Evolutionary conservation across 2,113 vertebrate species (phyloP), one percentile per base, ranked within the genome.

Genomic region (Mastomys coucha): DNA sequence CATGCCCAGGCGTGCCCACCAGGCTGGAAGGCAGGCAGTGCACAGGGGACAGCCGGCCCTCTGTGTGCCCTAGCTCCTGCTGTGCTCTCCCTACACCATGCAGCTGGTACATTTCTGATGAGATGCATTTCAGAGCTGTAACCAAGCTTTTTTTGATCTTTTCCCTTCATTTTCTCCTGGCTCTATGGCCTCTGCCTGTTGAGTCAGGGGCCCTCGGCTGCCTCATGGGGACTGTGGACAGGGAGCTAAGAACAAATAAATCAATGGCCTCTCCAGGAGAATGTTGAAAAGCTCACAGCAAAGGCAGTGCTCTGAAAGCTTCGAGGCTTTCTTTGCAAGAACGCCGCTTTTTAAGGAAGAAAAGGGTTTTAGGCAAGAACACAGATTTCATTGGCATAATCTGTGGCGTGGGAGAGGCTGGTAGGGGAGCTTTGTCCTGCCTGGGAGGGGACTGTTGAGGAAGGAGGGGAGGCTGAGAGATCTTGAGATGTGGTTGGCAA

Each of bases 201-300:
- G 95, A 72, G 39, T 82, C 58, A 87, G 8, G 65, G 58, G 65
- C 72, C 80, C 89, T 5, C 2, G 1, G 89, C 88, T 81, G 94
- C 91, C 93, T 91, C 22, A 0, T 33, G n/a, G 76, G 75, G 49
- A 67, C 72, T 76, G 88, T 0, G 2, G 88, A 76, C 75, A 56
- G 73, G 75, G 39, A 78, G 39, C 12, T 20, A 51, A 90, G 91
- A 87, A 95, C 95, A 88, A 92, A 95, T 93, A 95, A 91, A 92
- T 93, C 97, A 58, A 89, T 92, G 24, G 93, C 78, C 42, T 93
- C 94, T 84, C 95, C 42, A 60, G 65, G 45, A 72, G 90, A 91
- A 73, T 89, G 92, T 87, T 93, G 76, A 36, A 91, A 93, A 73
- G 91, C 88, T 42, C 69, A 0, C 84, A 69, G 91, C 91, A 69